Evolutionary conservation across 2,888 invertebrate genomes (phyloP).

Genomic region (Papilio protenor): DNA sequence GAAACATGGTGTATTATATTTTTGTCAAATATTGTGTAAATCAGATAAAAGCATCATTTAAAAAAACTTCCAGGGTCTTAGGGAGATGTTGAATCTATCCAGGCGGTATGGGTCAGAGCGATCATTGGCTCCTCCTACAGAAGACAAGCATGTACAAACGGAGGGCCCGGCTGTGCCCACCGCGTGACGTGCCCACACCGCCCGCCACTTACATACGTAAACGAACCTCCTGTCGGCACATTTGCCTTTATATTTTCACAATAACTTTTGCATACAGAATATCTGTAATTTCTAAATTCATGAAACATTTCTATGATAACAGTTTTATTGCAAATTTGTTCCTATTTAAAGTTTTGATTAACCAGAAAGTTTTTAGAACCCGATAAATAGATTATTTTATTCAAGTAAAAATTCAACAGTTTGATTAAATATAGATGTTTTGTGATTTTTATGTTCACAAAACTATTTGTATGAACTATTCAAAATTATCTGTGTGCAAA

Average conservation of each 20-base stretch:
- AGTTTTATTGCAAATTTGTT: not conserved
- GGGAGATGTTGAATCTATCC: slow-evolving; percentile 93
- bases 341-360: not conserved
- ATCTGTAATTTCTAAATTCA: not conserved
- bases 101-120: slow-evolving; percentile 88
- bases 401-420: not conserved
- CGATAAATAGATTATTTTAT: not conserved
- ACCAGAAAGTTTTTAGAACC: too few relatives aligned
- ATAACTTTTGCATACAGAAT: slow-evolving; percentile 3
- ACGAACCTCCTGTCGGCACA: slow-evolving; percentile 62
- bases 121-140: slow-evolving; percentile 81
- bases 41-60: not conserved
- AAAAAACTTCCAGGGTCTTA: slow-evolving; percentile 85
- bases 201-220: slow-evolving; percentile 54
- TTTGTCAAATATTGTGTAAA: not conserved
- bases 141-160: slow-evolving; percentile 91
- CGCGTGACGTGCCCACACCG: slow-evolving; percentile 72
- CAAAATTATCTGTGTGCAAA: not conserved
- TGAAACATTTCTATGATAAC: not conserved
- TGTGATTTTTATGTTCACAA: not conserved
- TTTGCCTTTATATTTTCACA: slow-evolving; percentile 49
- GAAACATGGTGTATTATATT: too few relatives aligned
- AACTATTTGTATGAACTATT: not conserved
- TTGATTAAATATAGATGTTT: too few relatives aligned
- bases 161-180: slow-evolving; percentile 79